phyloP scores from a whole-genome alignment of 2,797 vertebrate genomes.

The Serranus cabrilla region DNA sequence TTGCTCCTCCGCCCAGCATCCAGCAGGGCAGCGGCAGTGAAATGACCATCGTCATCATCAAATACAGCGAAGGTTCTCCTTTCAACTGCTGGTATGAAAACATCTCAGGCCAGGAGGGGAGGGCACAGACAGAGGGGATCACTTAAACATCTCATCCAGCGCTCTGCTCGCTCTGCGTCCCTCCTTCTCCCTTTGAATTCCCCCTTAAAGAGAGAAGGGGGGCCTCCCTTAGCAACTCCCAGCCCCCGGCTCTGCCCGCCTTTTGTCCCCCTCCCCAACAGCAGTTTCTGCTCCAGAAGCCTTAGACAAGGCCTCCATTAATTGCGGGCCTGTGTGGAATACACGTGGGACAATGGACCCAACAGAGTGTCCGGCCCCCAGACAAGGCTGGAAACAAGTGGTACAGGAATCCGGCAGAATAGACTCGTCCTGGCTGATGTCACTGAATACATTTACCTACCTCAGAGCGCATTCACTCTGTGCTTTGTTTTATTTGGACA shows the following conservation, averaged over 20 bases:
- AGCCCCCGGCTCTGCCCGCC: constrained; percentile 70
- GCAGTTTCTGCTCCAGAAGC: constrained; percentile 95
- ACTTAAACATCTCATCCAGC: constrained; percentile 79
- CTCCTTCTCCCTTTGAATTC: constrained; percentile 87
- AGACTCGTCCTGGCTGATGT: constrained; percentile 96
- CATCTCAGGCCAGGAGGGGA: constrained; percentile 78
- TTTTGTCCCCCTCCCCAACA: constrained; percentile 85
- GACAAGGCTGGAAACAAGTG: constrained; percentile 98
- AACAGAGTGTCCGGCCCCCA: constrained; percentile 93
- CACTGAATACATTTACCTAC: constrained; percentile 99
- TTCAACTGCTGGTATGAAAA: constrained; percentile 76
- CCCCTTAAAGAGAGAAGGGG: constrained; percentile 68
- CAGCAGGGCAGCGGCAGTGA: constrained; percentile 65
- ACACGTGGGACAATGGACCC: constrained; percentile 92
- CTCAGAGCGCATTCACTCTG: constrained; percentile 93
- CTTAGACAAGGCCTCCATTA: constrained; percentile 97
- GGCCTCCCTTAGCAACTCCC: constrained; percentile 88
- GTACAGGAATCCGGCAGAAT: constrained; percentile 93
- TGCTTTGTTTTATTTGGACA: constrained; percentile 87
- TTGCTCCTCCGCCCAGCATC: constrained; percentile 27
- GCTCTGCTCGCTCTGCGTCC: constrained; percentile 77
- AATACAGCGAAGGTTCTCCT: constrained; percentile 62
- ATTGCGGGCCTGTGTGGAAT: constrained; percentile 91
- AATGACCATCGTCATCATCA: constrained; percentile 80
- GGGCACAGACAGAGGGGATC: constrained; percentile 74